phyloP scores from a whole-genome alignment of 2,113 vertebrate species.

The Heptranchias perlo region DNA sequence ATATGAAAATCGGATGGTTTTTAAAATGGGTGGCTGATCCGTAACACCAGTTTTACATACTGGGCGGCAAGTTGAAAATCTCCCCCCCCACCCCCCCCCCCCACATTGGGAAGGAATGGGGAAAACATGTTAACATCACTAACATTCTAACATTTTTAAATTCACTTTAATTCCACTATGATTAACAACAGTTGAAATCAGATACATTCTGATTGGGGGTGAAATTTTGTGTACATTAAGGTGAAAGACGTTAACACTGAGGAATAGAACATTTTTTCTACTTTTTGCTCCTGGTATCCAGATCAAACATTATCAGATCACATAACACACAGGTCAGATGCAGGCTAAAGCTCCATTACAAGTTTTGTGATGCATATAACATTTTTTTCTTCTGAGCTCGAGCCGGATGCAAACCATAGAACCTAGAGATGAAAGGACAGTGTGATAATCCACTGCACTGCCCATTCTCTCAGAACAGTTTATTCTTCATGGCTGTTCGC shows the following conservation, averaged over 20 bases:
- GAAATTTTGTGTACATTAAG: not conserved
- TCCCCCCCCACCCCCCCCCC: not conserved
- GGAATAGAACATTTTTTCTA: not conserved
- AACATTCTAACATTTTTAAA: too few relatives aligned
- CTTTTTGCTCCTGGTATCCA: not conserved
- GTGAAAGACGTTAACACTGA: not conserved
- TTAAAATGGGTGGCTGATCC: not conserved
- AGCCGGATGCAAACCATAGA: not conserved
- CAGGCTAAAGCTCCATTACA: not conserved
- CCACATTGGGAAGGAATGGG: not conserved
- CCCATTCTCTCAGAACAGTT: not conserved
- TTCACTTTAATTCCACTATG: not conserved
- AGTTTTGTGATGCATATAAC: not conserved
- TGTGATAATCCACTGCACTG: not conserved
- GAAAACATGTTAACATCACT: not conserved
- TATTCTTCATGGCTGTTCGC: not conserved
- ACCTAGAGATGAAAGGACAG: not conserved
- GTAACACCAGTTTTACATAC: not conserved
- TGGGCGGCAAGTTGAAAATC: not conserved
- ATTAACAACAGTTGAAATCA: not conserved
- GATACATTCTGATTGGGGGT: not conserved
- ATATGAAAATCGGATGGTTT: not conserved
- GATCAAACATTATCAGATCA: not conserved
- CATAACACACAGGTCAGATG: not conserved
- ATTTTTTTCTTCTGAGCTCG: not conserved